Evolutionary conservation across 2,888 invertebrate genomes (phyloP), one percentile per base, ranked within the genome.

Genomic region (Drosophila bunnanda): DNA sequence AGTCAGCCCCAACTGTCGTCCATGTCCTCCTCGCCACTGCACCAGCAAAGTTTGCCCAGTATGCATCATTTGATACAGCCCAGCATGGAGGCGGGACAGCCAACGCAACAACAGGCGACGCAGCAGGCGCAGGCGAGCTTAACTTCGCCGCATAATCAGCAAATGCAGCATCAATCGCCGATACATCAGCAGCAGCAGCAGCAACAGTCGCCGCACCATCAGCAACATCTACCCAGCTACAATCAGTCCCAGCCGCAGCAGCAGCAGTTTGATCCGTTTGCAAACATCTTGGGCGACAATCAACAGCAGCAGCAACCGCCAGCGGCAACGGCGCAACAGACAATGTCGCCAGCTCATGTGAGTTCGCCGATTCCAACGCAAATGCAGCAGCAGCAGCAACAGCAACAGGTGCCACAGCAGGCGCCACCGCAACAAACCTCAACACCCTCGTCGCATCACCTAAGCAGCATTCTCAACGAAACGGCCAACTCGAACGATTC

Each of bases 401-500:
- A 43, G 17, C 72, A 64, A 15, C 77, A 89, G 70, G 80, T 78
- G 30, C 69, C 77, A n/a, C 62, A 41, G 34, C 55, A 67, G 30
- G 64, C 79, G 53, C 81, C 77, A 28, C 75, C 58, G 38, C 65
- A 61, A 12, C 76, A 86, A 12, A 71, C 82, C 38, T 71, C 90
- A 41, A 77, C 90, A 20, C 82, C 50, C 32, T 52, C 90, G 20
- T 86, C 91, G n/a, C 91, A 83, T 77, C 89, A 89, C 68, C 74
- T 85, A 61, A 90, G 82, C 80, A 90, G 85, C 72, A 90, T 90
- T 46, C 86, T 92, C 9, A 91, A 91, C 56, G 91, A 91, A 62
- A 91, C 92, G 10, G 91, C 91, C 57, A 92, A 92, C 67, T 92
- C 92, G 4, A 91, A 92, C 76, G 92, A 92, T 79, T 92, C 92